These are phyloP conservation scores for Alca torda DNA, from an alignment of 2,797 vertebrate genomes.

Conservation along the genomic window DNA sequence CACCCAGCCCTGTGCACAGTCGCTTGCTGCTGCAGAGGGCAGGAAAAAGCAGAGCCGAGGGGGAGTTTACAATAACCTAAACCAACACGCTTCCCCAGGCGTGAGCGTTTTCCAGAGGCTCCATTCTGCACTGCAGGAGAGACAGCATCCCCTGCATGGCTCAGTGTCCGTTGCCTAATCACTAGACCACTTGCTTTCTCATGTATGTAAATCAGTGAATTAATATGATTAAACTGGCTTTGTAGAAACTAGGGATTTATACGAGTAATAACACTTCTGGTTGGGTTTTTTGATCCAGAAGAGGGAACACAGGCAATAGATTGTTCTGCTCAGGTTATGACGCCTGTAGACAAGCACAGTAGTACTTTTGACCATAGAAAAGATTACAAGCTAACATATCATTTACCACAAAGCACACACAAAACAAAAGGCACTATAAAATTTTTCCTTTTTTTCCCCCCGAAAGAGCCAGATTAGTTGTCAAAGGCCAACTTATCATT, in stretches of 20 bases:
- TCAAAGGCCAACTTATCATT: not conserved
- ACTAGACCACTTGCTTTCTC: not conserved
- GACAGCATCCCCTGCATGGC: accelerated
- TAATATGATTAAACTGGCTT: not conserved
- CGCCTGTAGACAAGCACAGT: not conserved
- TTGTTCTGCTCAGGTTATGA: not conserved
- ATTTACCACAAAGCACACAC: not conserved
- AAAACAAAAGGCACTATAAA: not conserved
- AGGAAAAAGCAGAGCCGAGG: not conserved
- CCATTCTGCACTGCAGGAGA: not conserved
- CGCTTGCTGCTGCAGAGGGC: not conserved
- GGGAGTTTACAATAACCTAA: not conserved
- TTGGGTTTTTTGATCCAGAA: not conserved
- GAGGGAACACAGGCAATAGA: not conserved
- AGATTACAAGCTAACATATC: not conserved
- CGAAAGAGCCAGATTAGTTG: not conserved
- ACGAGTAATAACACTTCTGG: not conserved
- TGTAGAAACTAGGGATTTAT: not conserved
- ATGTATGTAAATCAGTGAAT: not conserved
- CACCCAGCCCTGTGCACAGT: not conserved
- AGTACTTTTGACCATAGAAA: not conserved
- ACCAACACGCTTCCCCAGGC: accelerated
- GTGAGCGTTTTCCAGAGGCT: not conserved
- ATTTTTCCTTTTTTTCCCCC: not conserved
- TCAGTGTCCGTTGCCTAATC: not conserved